phyloP scores from a whole-genome alignment of 2,888 invertebrate species.

The Dichetophora obliterata region DNA sequence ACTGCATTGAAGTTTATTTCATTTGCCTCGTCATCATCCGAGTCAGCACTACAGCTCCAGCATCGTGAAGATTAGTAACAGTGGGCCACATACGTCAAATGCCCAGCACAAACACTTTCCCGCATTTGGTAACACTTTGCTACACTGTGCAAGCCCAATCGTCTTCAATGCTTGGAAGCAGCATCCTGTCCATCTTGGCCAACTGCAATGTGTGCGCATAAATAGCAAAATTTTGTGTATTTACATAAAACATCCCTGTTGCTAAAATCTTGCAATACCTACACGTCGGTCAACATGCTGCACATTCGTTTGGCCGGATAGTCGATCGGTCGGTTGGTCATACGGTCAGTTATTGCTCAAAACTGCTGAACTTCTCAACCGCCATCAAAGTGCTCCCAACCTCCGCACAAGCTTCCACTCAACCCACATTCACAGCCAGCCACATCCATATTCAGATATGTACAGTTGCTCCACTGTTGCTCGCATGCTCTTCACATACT shows the following conservation, averaged over 20 bases:
- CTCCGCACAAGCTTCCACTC: constrained; percentile 36
- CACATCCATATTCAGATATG: constrained; percentile 38
- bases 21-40: constrained; percentile 34
- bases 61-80: constrained; percentile 32
- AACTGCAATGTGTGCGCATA: constrained; percentile 45
- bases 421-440: constrained; percentile 52
- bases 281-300: constrained; percentile 35
- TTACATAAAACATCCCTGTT: constrained; percentile 57
- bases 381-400: constrained; percentile 46
- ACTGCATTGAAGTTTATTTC: constrained; percentile 30
- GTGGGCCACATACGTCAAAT: background rate
- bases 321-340: background rate
- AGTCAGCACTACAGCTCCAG: constrained; percentile 26
- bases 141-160: constrained; percentile 30
- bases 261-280: constrained; percentile 43
- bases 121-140: background rate
- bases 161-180: constrained; percentile 14
- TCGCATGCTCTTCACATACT: constrained; percentile 62
- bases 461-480: constrained; percentile 42
- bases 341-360: constrained; percentile 52
- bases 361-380: constrained; percentile 65
- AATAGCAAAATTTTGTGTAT: constrained; percentile 57
- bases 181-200: constrained; percentile 41
- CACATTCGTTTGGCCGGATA: background rate
- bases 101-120: background rate